Base-by-base conservation (phyloP, 2,113 vertebrate genomes). In the Cyanoliseus patagonus region DNA sequence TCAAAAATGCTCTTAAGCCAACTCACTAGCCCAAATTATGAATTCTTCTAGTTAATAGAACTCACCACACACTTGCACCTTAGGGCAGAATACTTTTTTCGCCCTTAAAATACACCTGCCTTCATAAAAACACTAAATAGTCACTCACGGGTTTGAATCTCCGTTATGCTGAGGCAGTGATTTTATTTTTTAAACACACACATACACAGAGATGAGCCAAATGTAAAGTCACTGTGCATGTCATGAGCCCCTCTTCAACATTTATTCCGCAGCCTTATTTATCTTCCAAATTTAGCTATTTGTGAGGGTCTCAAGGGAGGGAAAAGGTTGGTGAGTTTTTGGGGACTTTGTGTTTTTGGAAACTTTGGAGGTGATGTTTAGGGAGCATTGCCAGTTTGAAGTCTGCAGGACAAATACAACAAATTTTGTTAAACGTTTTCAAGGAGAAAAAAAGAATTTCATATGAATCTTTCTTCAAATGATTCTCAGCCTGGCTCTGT, bases 21-120 rank as follows among this genome's bases (percentile, higher is more conserved):
- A 80, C 31, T 90, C 41, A 59, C 37, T 86, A 83, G 82, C 53
- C 90, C 52, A 74, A 83, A 81, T 80, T 49, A 88, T 11, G 6
- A 88, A 74, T 77, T 75, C 7, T 42, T 73, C 53, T 57, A 37
- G 69, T 85, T 95, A 92, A 79, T 24, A 79, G 68, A 90, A 90
- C n/a, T 69, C 59, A 80, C 41, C 46, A 41, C 44, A 77, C 52
- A 30, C 30, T 88, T 23, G 2, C 72, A 91, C 19, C 15, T 66
- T 46, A 37, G 31, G 11, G 41, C 41, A 57, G 33, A 51, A 46
- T 37, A 33, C 19, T 13, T 42, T 53, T 92, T 79, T 33, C 52
- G 73, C 59, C 39, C 22, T 67, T n/a, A 4, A 27, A 83, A 66
- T n/a, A 25, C 16, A 59, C 25, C 47, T 74, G n/a, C 13, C 55